phyloP scores from a whole-genome alignment of 2,797 vertebrate genomes.

The Discoglossus pictus region DNA sequence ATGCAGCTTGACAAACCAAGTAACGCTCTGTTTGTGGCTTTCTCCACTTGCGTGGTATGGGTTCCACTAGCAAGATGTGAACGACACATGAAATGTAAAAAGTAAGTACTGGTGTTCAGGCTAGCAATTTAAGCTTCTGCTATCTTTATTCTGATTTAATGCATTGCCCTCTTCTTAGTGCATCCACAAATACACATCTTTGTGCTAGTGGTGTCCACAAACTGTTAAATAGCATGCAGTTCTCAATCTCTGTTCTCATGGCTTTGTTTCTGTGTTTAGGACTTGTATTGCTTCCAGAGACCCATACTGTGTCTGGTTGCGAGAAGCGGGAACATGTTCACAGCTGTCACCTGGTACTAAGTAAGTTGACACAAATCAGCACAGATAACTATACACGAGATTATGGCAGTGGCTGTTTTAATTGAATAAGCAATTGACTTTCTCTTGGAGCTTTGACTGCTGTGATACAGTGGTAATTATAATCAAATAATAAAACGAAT shows the following conservation, averaged over 20 bases:
- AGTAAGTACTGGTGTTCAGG: slow-evolving; percentile 68
- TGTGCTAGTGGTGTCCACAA: too few species aligned
- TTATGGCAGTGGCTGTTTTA: slow-evolving; percentile 41
- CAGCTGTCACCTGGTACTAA: slow-evolving; percentile 79
- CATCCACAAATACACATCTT: too few species aligned
- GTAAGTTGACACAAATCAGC: slow-evolving; percentile 71
- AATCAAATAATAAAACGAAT: slow-evolving; percentile 20
- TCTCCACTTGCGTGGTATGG: slow-evolving; percentile 92
- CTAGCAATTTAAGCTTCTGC: neutral
- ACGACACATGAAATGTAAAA: slow-evolving; percentile 90
- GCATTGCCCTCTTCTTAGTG: too few species aligned
- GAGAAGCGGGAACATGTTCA: slow-evolving; percentile 80
- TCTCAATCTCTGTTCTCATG: slow-evolving; percentile 7
- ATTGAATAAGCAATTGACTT: slow-evolving; percentile 42
- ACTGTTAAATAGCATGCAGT: slow-evolving; percentile 10
- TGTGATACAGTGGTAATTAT: slow-evolving; percentile 39
- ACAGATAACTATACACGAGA: slow-evolving; percentile 34
- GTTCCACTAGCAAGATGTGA: slow-evolving; percentile 92
- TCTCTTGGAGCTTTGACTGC: slow-evolving; percentile 31
- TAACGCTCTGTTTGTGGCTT: slow-evolving; percentile 84
- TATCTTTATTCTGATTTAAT: too few species aligned
- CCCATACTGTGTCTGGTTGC: slow-evolving; percentile 94
- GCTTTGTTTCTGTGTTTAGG: slow-evolving; percentile 64
- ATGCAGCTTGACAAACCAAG: slow-evolving; percentile 90
- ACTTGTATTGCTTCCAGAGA: slow-evolving; percentile 96